phyloP scores from a whole-genome alignment of 2,797 vertebrate genomes.

The Cryptoprocta ferox region DNA sequence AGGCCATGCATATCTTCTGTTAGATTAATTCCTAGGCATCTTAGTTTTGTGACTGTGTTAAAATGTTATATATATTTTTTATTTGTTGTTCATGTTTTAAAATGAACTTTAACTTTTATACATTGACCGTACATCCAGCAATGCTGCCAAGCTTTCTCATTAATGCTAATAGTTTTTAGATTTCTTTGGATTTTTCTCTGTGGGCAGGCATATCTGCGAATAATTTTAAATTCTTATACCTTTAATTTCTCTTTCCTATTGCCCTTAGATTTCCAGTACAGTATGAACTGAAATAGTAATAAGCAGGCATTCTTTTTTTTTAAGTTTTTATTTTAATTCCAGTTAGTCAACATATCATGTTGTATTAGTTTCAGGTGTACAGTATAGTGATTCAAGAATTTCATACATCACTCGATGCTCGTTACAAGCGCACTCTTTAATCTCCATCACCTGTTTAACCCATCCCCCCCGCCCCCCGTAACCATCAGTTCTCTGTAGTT shows the following conservation, averaged over 20 bases:
- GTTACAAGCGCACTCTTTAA: too few species aligned
- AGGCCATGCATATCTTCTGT: neutral
- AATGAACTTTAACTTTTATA: conserved; percentile 2
- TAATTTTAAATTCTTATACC: conserved; percentile 1
- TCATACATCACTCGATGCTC: too few species aligned
- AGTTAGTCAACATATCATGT: too few species aligned
- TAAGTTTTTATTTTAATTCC: too few species aligned
- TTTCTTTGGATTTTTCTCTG: neutral
- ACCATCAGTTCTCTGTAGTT: too few species aligned
- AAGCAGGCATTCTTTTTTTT: neutral
- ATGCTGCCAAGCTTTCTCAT: neutral
- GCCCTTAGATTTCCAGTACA: neutral
- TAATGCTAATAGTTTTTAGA: conserved; percentile 22
- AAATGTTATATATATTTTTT: neutral
- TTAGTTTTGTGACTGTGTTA: neutral
- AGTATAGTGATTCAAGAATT: too few species aligned
- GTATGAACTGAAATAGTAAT: neutral
- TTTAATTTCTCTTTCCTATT: neutral
- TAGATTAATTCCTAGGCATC: neutral
- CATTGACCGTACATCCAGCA: neutral
- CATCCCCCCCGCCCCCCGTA: too few species aligned
- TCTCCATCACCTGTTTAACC: too few species aligned
- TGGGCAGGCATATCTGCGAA: neutral
- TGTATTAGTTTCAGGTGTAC: too few species aligned
- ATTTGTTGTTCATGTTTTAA: neutral